These are phyloP conservation scores for Nephrotoma flavescens DNA, from an alignment of 2,888 invertebrate species.

Conservation along the genomic window DNA sequence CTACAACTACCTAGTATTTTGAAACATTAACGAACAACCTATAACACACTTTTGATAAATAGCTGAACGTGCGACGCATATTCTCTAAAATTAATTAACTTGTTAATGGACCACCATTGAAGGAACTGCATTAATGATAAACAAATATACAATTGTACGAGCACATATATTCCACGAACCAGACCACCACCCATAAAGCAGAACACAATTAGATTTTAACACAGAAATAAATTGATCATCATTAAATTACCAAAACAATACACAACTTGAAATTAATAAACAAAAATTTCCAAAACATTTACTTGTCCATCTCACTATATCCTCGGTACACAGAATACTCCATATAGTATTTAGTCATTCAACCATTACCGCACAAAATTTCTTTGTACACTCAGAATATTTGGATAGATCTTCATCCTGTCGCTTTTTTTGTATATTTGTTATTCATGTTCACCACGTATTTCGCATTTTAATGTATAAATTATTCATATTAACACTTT, in stretches of 20 bases:
- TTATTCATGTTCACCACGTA: not conserved
- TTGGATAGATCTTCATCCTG: not conserved
- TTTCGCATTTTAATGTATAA: not conserved
- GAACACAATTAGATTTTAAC: not conserved
- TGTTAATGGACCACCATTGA: not conserved
- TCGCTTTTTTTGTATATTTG: not conserved
- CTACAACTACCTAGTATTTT: too few relatives aligned
- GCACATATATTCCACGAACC: not conserved
- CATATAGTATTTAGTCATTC: not conserved
- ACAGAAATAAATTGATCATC: not conserved
- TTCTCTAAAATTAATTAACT: not conserved
- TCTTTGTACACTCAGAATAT: not conserved
- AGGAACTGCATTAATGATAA: not conserved
- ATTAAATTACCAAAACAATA: not conserved
- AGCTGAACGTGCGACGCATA: not conserved
- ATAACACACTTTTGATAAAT: not conserved
- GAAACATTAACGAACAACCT: too few relatives aligned
- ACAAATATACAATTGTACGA: not conserved
- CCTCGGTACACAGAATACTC: not conserved
- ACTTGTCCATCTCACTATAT: not conserved
- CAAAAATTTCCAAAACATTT: constrained; percentile 3
- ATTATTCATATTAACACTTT: constrained; percentile 4
- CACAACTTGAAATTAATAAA: not conserved
- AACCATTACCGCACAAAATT: not conserved
- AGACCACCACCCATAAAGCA: not conserved